These are phyloP conservation scores for Psix sp. DNA, from an alignment of 1,140 invertebrate genomes.

Conservation along the genomic window DNA sequence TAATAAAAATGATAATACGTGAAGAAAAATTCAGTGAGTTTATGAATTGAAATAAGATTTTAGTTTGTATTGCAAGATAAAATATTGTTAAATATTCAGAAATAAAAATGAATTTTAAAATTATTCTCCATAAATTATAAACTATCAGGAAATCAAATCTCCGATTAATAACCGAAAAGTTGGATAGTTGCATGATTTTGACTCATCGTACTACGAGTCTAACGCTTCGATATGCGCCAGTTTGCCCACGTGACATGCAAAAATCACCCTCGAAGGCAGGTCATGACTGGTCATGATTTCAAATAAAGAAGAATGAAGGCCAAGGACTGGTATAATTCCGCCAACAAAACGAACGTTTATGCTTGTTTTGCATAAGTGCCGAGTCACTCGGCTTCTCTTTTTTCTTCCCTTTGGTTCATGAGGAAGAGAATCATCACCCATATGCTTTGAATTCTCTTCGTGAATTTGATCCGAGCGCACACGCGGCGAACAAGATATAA, in stretches of 20 bases:
- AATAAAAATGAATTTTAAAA: no score
- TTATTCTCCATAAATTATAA: no score
- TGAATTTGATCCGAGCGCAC: slow-evolving; percentile 20
- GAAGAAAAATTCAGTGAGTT: no score
- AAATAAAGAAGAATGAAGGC: slow-evolving; percentile 59
- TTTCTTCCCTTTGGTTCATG: slow-evolving; percentile 20
- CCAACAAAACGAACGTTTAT: slow-evolving; percentile 76
- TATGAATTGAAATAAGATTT: no score
- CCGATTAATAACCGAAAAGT: slow-evolving; percentile 37
- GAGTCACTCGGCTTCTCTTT: slow-evolving; percentile 63
- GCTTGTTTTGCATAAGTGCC: slow-evolving; percentile 72
- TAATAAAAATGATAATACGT: no score
- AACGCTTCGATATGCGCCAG: slow-evolving; percentile 71
- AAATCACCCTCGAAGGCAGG: slow-evolving; percentile 68
- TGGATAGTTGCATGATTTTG: slow-evolving; percentile 68
- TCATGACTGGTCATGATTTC: slow-evolving; percentile 68
- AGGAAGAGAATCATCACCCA: slow-evolving; percentile 49
- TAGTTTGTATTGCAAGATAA: no score
- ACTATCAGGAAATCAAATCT: slow-evolving; percentile 31
- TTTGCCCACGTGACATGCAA: slow-evolving; percentile 76
- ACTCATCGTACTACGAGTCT: slow-evolving; percentile 66
- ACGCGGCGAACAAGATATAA: slow-evolving; percentile 3
- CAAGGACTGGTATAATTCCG: slow-evolving; percentile 70
- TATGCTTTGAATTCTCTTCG: slow-evolving; percentile 43
- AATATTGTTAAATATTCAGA: no score